phyloP scores from a whole-genome alignment of 2,797 vertebrate species.

The Numenius phaeopus region DNA sequence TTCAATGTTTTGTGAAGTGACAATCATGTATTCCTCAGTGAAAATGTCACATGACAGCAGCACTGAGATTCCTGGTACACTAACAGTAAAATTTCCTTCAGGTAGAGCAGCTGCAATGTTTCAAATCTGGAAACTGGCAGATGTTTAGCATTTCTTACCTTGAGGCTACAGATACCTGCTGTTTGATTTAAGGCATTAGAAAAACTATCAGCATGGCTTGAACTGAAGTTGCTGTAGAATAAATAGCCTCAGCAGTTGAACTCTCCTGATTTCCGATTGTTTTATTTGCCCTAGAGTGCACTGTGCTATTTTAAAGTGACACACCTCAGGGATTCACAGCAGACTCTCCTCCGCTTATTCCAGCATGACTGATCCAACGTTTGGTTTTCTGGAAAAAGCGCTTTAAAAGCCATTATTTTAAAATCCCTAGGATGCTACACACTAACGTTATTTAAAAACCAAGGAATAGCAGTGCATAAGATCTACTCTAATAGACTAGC shows the following conservation, averaged over 20 bases:
- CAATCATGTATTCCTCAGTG: neutral
- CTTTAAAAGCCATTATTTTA: slow-evolving; percentile 31
- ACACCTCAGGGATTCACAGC: slow-evolving; percentile 23
- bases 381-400: neutral
- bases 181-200: slow-evolving; percentile 76
- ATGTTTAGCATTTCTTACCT: slow-evolving; percentile 71
- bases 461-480: neutral
- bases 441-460: neutral
- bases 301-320: slow-evolving; percentile 34
- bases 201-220: slow-evolving; percentile 57
- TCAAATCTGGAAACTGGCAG: slow-evolving; percentile 55
- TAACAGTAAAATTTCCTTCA: slow-evolving; percentile 22
- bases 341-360: neutral
- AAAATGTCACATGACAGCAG: neutral
- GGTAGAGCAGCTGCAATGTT: slow-evolving; percentile 6
- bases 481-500: neutral
- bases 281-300: slow-evolving; percentile 51
- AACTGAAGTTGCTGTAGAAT: slow-evolving; percentile 59
- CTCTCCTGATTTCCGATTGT: slow-evolving; percentile 31
- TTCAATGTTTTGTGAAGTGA: neutral
- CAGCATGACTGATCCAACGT: slow-evolving; percentile 7
- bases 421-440: neutral
- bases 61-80: neutral
- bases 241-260: slow-evolving; percentile 44
- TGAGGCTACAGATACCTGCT: slow-evolving; percentile 56